Evolutionary conservation across 2,113 vertebrate genomes (phyloP).

Genomic region (Cheirogaleus medius): DNA sequence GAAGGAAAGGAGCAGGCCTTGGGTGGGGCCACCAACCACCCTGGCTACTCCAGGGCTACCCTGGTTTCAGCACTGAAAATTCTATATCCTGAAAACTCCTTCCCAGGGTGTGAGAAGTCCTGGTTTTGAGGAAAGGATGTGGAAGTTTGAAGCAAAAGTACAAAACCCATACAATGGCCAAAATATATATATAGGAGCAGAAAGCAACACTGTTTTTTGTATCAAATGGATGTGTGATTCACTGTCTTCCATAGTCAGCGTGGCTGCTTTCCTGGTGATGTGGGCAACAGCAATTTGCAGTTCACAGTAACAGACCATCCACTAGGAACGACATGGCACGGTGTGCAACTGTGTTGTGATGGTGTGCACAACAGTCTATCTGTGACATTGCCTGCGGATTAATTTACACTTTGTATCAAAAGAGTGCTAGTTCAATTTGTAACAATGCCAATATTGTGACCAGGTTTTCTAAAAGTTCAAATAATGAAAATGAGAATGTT

Average conservation of each 20-base stretch:
- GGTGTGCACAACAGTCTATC: background rate
- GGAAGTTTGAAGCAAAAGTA: background rate
- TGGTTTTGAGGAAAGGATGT: background rate
- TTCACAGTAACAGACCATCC: rapidly evolving
- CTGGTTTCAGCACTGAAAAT: background rate
- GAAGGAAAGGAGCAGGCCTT: background rate
- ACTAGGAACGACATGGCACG: background rate
- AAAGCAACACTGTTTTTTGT: background rate
- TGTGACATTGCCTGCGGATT: background rate
- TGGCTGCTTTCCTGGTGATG: background rate
- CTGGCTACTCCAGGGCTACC: background rate
- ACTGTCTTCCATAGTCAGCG: background rate
- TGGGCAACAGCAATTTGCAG: background rate
- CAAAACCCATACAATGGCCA: background rate
- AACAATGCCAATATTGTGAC: background rate
- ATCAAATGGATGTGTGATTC: background rate
- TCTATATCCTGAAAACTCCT: background rate
- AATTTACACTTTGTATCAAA: background rate
- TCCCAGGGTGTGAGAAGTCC: background rate
- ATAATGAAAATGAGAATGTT: background rate
- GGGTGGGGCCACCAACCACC: rapidly evolving
- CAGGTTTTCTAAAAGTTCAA: background rate
- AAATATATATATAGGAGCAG: background rate
- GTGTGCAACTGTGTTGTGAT: background rate
- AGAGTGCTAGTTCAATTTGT: background rate